Base-by-base conservation (phyloP, 1,140 invertebrate genomes). In the Drosophila pseudoananassae region DNA sequence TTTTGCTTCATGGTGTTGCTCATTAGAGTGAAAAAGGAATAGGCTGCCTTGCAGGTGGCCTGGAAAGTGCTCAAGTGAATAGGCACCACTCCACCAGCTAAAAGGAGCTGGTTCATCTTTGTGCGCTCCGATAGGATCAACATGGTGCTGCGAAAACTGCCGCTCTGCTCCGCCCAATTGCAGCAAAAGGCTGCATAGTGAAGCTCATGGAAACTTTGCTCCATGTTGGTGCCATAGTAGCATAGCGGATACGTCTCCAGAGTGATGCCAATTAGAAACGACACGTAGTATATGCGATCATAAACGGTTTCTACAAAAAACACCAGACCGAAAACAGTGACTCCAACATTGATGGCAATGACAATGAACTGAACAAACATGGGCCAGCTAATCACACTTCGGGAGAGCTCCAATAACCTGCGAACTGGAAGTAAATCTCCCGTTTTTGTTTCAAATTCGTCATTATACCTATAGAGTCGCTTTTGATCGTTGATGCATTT, bases 11-110 rank as follows among this genome's bases (percentile, higher is more conserved):
- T 27, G 1, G 49, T 36, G 12, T 85, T 56, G 14, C 59, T 56
- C 14, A 90, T 77, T 4, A 91, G 9, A 12, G 89, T 88, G 54
- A 76, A 91, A n/a, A 83, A 74, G 1, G 89, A 90, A 40, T 91
- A 91, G 57, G 89, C 76, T 0, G 66, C 76, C 36, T 83, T 89
- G 14, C 72, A 83, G 25, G 58, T 90, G 17, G 65, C 73, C 20
- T 79, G 31, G 10, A 91, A 91, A 1, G 89, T 91, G 57, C 70
- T 75, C 29, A 91, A n/a, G 3, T 84, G 70, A 45, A 91, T 81
- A 17, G 71, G 78, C n/a, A 91, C 17, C 5, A 91, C 46, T 3
- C 71, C 52, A 6, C 89, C 89, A 12, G 89, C 89, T 2, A 78
- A 7, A 6, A 71, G 50, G 5, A 25, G 36, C 10, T 60, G 71